Conservation (phyloP, 1,140 invertebrate species). For the Pseudomyrmex pallidus region DNA sequence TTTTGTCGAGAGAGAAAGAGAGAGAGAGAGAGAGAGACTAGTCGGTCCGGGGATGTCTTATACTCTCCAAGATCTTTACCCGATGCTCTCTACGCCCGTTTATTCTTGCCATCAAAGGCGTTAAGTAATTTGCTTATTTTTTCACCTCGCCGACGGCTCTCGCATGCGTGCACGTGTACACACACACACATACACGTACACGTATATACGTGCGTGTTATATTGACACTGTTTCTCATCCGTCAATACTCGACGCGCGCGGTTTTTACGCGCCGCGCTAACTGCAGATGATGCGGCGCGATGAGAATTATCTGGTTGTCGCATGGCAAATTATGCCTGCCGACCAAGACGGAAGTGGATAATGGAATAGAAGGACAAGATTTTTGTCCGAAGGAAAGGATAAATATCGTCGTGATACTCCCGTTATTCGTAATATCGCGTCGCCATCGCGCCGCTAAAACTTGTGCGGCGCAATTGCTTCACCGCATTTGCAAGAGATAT, state of each 20-base stretch:
- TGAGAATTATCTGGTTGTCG: constrained; percentile 55
- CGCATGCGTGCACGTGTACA: background rate
- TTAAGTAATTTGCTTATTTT: constrained; percentile 76
- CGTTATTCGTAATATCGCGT: constrained; percentile 1
- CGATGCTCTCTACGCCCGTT: constrained; percentile 35
- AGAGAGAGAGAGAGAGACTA: background rate
- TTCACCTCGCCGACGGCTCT: constrained; percentile 64
- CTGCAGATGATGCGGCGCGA: constrained; percentile 22
- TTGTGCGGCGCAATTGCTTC: background rate
- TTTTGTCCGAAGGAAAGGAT: constrained; percentile 15
- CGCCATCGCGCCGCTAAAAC: background rate
- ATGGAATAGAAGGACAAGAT: constrained; percentile 35
- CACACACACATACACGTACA: no score
- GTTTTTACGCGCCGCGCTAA: constrained; percentile 20
- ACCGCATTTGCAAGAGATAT: no score
- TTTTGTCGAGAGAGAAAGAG: no score
- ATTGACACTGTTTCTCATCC: constrained; percentile 56
- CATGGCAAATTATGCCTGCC: constrained; percentile 44
- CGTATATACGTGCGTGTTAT: background rate
- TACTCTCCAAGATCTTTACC: constrained; percentile 26
- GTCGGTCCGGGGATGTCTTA: constrained; percentile 57
- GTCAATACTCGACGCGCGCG: constrained; percentile 31
- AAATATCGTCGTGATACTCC: constrained; percentile 39
- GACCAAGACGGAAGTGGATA: constrained; percentile 44
- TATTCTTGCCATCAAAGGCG: constrained; percentile 62